Evolutionary conservation across 2,797 vertebrate genomes (phyloP), one percentile per base, ranked within the genome.

Genomic region (Acanthopagrus latus): DNA sequence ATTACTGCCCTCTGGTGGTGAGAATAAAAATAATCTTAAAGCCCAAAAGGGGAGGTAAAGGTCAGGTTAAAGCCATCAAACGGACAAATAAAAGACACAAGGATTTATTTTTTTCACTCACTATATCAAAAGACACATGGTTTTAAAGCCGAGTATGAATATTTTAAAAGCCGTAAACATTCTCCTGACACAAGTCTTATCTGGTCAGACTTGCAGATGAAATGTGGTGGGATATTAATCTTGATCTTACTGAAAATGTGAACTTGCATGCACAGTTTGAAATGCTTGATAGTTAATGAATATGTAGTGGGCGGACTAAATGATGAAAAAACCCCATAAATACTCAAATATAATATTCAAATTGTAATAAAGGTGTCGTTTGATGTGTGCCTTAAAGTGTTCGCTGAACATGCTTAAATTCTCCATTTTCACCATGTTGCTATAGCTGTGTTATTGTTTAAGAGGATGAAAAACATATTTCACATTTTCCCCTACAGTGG

Each of bases 1-100:
- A 0, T 16, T 48, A 21, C n/a, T 25, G 74, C 13, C 90, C 57
- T 64, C 92, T 93, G 14, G 72, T 87, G 93, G 80, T 79, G 20
- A 46, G 27, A 59, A 8, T 17, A 0, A n/a, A 25, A 25, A 16
- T 5, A 0, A 8, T 43, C 8, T 38, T 38, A 0, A 29, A 69
- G 1, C 7, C 7, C 2, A 11, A 43, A 14, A 20, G 12, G 46
- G 5, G 57, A 52, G 38, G 8, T 38, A 10, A 55, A 55, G 6
- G 10, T 23, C 11, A 21, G 3, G 13, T 18, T 44, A 14, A 44
- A 18, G 43, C 6, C 17, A 71, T 13, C 20, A 29, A 67, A 54
- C 46, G 1, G 58, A 29, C 20, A 14, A 14, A 55, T 23, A 56
- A 66, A 59, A 58, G 20, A 67, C 44, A 47, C 1, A 16, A 3